Evolutionary conservation across 2,888 invertebrate genomes (phyloP).

Genomic region (Malacosoma neustria): DNA sequence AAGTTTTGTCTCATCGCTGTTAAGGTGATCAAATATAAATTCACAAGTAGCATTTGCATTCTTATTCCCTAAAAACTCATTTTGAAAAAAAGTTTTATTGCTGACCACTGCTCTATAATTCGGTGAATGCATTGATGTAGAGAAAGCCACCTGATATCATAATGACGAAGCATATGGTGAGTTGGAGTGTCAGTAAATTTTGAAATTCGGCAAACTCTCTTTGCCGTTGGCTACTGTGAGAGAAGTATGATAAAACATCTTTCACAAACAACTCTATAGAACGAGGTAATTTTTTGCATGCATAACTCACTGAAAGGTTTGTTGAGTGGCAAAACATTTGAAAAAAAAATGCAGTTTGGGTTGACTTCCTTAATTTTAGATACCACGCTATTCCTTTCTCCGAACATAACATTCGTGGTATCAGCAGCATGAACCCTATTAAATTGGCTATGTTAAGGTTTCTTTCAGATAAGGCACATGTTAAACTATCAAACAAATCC

Average conservation of each 20-base stretch:
- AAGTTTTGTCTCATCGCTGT: conserved; percentile 7
- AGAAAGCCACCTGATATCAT: conserved; percentile 10
- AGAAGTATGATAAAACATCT: conserved; percentile 8
- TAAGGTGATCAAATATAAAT: conserved; percentile 9
- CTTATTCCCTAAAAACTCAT: conserved; percentile 6
- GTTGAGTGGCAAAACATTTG: conserved; percentile 4
- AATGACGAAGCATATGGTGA: conserved; percentile 9
- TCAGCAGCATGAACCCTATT: conserved; percentile 11
- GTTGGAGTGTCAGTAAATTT: conserved; percentile 7
- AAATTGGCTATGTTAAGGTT: conserved; percentile 8
- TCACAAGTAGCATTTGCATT: conserved; percentile 7
- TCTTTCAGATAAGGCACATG: conserved; percentile 5
- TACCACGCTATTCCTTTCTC: conserved; percentile 2
- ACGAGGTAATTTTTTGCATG: conserved; percentile 7
- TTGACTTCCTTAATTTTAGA: conserved; percentile 5
- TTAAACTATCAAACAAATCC: conserved; percentile 7
- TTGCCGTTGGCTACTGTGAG: conserved; percentile 7
- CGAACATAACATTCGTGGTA: conserved; percentile 14
- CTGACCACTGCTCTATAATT: conserved; percentile 10
- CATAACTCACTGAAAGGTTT: conserved; percentile 1
- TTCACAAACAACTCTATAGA: conserved; percentile 6
- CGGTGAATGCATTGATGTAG: conserved; percentile 8
- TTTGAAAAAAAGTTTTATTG: conserved; percentile 8
- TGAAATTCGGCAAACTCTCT: conserved; percentile 9
- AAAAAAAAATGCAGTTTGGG: conserved; percentile 4